Conservation (phyloP, 2,113 vertebrate genomes). For the Dicrurus megarhynchus region DNA sequence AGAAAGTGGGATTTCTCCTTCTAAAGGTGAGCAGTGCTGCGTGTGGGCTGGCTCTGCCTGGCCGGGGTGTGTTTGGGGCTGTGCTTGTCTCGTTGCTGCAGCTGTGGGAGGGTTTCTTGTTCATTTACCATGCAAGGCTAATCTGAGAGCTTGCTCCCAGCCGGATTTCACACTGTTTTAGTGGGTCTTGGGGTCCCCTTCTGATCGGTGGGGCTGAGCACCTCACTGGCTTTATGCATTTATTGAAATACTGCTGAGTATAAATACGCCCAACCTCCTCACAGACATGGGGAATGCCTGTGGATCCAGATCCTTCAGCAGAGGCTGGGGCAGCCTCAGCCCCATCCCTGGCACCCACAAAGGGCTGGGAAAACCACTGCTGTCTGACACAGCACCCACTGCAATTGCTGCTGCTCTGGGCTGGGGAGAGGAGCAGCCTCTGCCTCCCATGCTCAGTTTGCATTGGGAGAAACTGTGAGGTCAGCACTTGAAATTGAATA, state of each 20-base stretch:
- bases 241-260: background rate
- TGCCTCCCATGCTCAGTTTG: background rate
- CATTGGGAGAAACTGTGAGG: background rate
- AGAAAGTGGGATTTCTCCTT: background rate
- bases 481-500: background rate
- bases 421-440: background rate
- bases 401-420: background rate
- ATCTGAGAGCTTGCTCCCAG: background rate
- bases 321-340: background rate
- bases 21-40: background rate
- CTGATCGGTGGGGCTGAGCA: background rate
- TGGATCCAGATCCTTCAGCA: background rate
- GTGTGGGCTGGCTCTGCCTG: background rate
- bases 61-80: fast-evolving
- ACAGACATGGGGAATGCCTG: fast-evolving
- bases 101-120: background rate
- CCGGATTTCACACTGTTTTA: fast-evolving
- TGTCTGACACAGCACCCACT: fast-evolving
- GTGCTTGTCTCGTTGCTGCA: background rate
- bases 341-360: background rate
- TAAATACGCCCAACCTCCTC: background rate
- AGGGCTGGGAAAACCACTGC: background rate
- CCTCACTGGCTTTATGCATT: background rate
- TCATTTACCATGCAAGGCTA: fast-evolving
- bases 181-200: fast-evolving